Base-by-base conservation (phyloP, 2,888 invertebrate species). In the Synanthedon tipuliformis region DNA sequence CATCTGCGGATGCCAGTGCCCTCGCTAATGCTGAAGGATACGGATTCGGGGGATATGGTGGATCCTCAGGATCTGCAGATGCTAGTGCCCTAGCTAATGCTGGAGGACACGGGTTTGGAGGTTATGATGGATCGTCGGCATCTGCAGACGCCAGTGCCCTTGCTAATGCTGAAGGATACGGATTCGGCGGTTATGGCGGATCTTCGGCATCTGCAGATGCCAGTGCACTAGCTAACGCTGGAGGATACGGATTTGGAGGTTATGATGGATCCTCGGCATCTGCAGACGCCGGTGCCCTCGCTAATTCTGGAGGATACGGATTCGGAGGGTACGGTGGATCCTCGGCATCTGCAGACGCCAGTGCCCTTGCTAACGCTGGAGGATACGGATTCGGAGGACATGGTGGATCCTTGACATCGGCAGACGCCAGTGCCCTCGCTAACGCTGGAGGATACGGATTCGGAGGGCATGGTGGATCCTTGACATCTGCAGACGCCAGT, bases 1-100 rank as follows among this genome's bases (percentile, higher is more conserved):
- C 56, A 16, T 41, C 51, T 12, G 58, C 58, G n/a, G 50, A 57
- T 23, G 59, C 57, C 0, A 50, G 27, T 13, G 59, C 59, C 10
- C 49, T 48, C 11, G 40, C 52, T 13, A 48, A 52, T 27, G 11
- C 49, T 18, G 49, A 10, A 2, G 49, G 49, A 49, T 18, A 49
- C 8, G 49, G 16, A 15, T 15, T 15, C n/a, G 10, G 49, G 2
- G 15, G 15, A 11, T 15, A 49, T 49, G 49, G 41, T 3, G 58
- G 50, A 23, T 34, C 49, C 1, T 16, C 16, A 18, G 49, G 23
- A 49, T 16, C 49, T 18, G 16, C 59, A 12, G 18, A 50, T 40
- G 60, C 57, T 16, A 51, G 3, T 34, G 50, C 52, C 34, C 34
- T 34, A 1, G 7, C 34, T 10, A 52, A 8, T 10, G 55, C 57